Evolutionary conservation across 1,140 invertebrate species (phyloP).

Genomic region (Eupristina koningsbergeri): DNA sequence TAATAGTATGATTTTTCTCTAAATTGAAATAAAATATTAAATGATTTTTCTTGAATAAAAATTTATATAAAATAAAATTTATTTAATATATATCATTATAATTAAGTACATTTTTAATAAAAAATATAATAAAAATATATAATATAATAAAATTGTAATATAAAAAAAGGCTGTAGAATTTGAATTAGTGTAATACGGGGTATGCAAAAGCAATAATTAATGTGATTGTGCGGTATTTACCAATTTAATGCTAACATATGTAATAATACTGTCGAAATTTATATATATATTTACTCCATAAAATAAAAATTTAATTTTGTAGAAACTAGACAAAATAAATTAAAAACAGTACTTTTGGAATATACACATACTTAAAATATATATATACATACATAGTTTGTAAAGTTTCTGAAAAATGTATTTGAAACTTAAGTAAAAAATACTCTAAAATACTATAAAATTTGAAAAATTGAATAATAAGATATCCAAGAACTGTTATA

Average conservation of each 20-base stretch:
- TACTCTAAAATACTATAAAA: neutral
- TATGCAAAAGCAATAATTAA: conserved; percentile 74
- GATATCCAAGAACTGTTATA: conserved; percentile 14
- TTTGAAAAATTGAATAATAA: neutral
- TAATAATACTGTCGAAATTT: conserved; percentile 68
- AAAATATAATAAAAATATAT: neutral
- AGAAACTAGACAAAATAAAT: no score
- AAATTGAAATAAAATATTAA: no score
- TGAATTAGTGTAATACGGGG: conserved; percentile 73
- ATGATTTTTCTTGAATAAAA: no score
- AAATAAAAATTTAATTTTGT: conserved; percentile 71
- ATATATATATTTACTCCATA: conserved; percentile 71
- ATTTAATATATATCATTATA: no score
- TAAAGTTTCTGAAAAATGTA: conserved; percentile 54
- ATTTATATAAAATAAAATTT: neutral
- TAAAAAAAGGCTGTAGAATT: conserved; percentile 56
- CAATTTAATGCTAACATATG: conserved; percentile 70
- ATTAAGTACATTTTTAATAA: neutral
- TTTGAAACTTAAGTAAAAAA: conserved; percentile 43
- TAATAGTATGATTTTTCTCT: no score
- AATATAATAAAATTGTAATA: neutral
- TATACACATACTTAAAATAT: no score
- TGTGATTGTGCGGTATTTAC: conserved; percentile 74
- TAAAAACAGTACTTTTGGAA: no score
- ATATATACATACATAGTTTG: no score